phyloP scores from a whole-genome alignment of 2,113 vertebrate species.

The Pteruthius melanotis region DNA sequence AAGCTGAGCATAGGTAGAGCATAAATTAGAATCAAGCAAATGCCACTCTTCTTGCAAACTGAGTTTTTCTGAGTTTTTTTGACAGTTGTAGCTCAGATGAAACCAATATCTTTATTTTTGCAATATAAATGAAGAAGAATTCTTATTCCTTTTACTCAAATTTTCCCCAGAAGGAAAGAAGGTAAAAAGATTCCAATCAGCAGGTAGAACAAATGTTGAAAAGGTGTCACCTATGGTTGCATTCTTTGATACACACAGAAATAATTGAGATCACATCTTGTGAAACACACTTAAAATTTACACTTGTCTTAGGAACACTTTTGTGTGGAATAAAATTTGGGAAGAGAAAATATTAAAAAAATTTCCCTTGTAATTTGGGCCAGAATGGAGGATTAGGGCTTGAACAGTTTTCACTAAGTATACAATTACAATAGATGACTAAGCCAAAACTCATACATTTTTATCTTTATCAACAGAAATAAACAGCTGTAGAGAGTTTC shows the following conservation, averaged over 20 bases:
- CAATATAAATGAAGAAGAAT: not conserved
- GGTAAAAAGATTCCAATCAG: not conserved
- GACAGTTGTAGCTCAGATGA: not conserved
- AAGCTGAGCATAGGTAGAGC: too few relatives aligned
- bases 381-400: not conserved
- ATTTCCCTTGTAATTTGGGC: not conserved
- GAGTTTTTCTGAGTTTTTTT: not conserved
- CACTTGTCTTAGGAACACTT: not conserved
- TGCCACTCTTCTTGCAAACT: not conserved
- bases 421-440: not conserved
- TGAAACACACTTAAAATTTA: not conserved
- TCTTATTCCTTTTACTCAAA: not conserved
- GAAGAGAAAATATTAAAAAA: not conserved
- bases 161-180: not conserved
- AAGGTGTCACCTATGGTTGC: not conserved
- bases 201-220: not conserved
- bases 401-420: not conserved
- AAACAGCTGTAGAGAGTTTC: not conserved
- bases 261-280: not conserved
- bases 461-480: not conserved
- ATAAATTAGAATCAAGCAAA: not conserved
- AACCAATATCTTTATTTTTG: not conserved
- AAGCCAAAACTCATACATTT: not conserved
- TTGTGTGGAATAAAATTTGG: not conserved
- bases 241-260: not conserved